phyloP scores from a whole-genome alignment of 2,113 vertebrate species.

The Heliornis fulica region DNA sequence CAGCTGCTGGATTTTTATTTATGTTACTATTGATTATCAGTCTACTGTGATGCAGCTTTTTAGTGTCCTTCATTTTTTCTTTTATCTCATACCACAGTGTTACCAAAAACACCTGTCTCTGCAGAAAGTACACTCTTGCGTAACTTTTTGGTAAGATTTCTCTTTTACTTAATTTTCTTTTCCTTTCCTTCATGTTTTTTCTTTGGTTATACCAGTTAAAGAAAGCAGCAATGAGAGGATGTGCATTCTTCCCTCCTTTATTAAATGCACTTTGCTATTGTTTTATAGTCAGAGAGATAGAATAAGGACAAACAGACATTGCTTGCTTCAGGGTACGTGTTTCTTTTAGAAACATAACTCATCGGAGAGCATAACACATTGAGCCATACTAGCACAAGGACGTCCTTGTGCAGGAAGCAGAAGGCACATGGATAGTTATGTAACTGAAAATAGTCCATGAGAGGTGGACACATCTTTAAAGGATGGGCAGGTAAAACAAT shows the following conservation, averaged over 20 bases:
- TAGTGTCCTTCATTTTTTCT: not conserved
- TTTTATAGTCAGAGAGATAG: not conserved
- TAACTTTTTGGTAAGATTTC: not conserved
- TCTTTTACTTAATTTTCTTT: not conserved
- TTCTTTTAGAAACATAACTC: not conserved
- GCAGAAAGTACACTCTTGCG: not conserved
- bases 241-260: not conserved
- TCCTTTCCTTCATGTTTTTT: not conserved
- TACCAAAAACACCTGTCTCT: not conserved
- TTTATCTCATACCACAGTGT: not conserved
- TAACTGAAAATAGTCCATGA: not conserved
- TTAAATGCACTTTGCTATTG: not conserved
- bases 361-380: not conserved
- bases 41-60: not conserved
- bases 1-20: not conserved
- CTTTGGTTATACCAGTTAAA: not conserved
- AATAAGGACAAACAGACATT: not conserved
- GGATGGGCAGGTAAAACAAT: not conserved
- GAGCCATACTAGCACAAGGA: not conserved
- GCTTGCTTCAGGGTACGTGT: not conserved
- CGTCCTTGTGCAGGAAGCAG: not conserved
- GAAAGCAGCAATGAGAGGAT: not conserved
- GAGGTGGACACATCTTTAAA: not conserved
- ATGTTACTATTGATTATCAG: not conserved
- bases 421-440: not conserved